These are phyloP conservation scores for Sebastes umbrosus DNA, from an alignment of 2,797 vertebrate genomes.

Conservation along the genomic window DNA sequence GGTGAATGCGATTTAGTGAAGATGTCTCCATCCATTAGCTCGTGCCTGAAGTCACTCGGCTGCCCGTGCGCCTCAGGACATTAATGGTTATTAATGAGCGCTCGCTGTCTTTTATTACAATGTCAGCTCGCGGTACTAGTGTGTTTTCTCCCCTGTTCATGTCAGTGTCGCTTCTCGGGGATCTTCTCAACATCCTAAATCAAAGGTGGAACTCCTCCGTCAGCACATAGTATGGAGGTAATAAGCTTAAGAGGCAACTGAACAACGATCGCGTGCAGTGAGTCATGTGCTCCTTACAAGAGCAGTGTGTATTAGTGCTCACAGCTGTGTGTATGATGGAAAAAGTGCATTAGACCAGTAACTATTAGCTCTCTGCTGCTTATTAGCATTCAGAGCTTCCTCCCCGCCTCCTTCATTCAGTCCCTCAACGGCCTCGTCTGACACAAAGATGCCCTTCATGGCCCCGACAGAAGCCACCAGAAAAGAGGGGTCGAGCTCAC, in stretches of 20 bases:
- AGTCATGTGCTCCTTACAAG: slow-evolving; percentile 31
- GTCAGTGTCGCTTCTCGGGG: background rate
- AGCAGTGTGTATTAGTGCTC: background rate
- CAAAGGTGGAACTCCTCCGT: background rate
- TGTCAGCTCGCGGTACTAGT: background rate
- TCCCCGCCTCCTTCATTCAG: slow-evolving; percentile 24
- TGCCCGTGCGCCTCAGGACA: background rate
- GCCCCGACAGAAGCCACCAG: slow-evolving; percentile 3
- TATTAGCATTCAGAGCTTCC: slow-evolving; percentile 49
- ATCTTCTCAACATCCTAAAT: background rate
- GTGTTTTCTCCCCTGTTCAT: background rate
- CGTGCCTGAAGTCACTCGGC: slow-evolving; percentile 3
- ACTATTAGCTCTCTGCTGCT: slow-evolving; percentile 23
- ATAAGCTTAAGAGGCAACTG: slow-evolving; percentile 43
- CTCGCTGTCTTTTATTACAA: slow-evolving; percentile 2
- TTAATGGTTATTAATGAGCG: slow-evolving; percentile 33
- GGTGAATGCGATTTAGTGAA: slow-evolving; percentile 18
- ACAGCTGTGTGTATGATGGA: background rate
- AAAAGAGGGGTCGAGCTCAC: background rate
- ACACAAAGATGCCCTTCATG: slow-evolving; percentile 63
- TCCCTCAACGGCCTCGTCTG: slow-evolving; percentile 2
- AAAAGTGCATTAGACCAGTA: background rate
- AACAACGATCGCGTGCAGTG: slow-evolving; percentile 31
- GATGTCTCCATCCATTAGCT: slow-evolving; percentile 37
- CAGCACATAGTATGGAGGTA: slow-evolving; percentile 15